Evolutionary conservation across 2,113 vertebrate genomes (phyloP).

Genomic region (Pygoscelis antarcticus): DNA sequence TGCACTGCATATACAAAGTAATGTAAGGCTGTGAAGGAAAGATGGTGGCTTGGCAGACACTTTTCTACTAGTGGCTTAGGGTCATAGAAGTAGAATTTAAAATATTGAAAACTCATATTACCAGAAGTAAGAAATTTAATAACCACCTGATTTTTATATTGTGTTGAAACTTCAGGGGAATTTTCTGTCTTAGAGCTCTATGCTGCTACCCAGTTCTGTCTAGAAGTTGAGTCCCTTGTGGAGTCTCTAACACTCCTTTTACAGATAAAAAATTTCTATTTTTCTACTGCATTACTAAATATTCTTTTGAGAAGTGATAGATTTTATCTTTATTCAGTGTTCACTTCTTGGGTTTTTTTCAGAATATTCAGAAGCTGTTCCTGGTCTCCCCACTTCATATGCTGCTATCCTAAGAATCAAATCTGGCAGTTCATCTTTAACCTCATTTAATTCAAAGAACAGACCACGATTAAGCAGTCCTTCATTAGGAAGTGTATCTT

Average conservation of each 20-base stretch:
- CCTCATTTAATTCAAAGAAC: slow-evolving; percentile 75
- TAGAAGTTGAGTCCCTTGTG: background rate
- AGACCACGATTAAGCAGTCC: slow-evolving; percentile 77
- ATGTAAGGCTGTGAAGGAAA: background rate
- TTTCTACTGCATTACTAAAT: background rate
- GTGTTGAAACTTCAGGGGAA: background rate
- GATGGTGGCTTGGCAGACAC: background rate
- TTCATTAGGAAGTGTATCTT: slow-evolving; percentile 61
- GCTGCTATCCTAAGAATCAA: slow-evolving; percentile 88
- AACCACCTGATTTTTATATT: background rate
- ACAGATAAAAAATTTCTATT: background rate
- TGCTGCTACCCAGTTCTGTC: background rate
- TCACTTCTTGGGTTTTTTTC: background rate
- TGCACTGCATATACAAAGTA: background rate
- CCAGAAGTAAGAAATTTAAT: background rate
- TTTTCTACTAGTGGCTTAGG: background rate
- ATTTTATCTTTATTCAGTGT: background rate
- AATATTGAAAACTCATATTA: background rate
- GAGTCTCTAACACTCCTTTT: background rate
- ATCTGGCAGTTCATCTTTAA: slow-evolving; percentile 81
- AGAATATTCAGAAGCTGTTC: slow-evolving; percentile 83
- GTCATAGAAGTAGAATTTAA: background rate
- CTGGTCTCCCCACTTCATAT: slow-evolving; percentile 83
- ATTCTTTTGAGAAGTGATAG: background rate
- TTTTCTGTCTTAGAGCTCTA: background rate